Conservation (phyloP, 2,888 invertebrate genomes). For the Cheilosia scutellata region DNA sequence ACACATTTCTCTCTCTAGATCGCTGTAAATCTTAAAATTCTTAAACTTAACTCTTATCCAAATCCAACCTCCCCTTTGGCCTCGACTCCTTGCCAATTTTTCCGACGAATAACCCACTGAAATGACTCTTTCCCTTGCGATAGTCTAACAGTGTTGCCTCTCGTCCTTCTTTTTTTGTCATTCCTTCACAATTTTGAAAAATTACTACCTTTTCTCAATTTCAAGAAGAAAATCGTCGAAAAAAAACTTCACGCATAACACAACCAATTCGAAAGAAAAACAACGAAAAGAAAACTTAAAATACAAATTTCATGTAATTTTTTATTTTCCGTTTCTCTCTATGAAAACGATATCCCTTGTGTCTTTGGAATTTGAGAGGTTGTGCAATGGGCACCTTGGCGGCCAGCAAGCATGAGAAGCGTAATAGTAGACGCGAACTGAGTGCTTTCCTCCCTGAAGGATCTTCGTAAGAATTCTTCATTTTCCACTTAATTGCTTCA, state of each 20-base stretch:
- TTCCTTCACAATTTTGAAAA: constrained; percentile 4
- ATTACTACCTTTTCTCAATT: constrained; percentile 31
- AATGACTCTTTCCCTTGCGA: background rate
- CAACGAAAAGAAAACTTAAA: constrained; percentile 37
- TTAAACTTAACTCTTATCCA: no score
- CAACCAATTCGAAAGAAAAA: background rate
- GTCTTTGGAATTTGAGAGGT: constrained; percentile 12
- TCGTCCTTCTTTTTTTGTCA: background rate
- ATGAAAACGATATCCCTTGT: constrained; percentile 37
- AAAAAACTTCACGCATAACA: background rate
- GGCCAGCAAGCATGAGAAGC: constrained; percentile 28
- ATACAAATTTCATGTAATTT: constrained; percentile 61
- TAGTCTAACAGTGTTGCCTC: constrained; percentile 9
- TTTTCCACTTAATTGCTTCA: constrained; percentile 84
- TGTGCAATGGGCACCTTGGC: constrained; percentile 43
- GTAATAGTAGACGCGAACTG: background rate
- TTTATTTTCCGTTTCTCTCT: constrained; percentile 43
- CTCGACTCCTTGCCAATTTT: no score
- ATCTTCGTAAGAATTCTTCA: constrained; percentile 80
- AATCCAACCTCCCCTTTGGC: no score
- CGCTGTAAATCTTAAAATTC: no score
- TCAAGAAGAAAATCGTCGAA: background rate
- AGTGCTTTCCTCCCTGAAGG: constrained; percentile 20
- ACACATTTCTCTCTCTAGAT: no score
- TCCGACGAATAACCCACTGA: no score